A percentile compares a stretch with the other conserved stretches of the same genome.
Evolutionary conservation across 2,888 invertebrate species (phyloP).

Genomic region (Osmoderma eremita): DNA sequence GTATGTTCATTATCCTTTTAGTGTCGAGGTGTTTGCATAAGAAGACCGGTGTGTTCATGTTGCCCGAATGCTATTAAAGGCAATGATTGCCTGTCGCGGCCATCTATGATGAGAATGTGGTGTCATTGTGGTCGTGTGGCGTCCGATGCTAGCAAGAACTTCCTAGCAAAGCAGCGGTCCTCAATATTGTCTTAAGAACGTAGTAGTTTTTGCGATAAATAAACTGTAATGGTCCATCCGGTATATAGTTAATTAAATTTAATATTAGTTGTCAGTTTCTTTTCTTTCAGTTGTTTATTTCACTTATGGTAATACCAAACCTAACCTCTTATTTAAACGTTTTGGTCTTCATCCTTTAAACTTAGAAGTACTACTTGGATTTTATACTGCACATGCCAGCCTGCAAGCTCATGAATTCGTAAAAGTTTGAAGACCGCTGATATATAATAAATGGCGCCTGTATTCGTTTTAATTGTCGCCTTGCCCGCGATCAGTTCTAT

Average conservation of each 20-base stretch:
- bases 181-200: constrained; percentile 4
- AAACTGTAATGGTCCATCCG: no score
- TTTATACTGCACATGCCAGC: no score
- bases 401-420: no score
- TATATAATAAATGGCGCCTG: constrained; percentile 1
- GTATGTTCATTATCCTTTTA: constrained; percentile 49
- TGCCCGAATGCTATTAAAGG: constrained; percentile 52
- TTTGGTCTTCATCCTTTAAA: no score
- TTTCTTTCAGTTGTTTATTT: no score
- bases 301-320: no score
- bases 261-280: no score
- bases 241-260: no score
- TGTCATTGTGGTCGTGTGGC: constrained; percentile 55
- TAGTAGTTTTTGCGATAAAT: no score
- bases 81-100: constrained; percentile 51
- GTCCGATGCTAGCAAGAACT: constrained; percentile 35
- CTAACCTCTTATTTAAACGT: no score
- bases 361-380: no score
- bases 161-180: constrained; percentile 14
- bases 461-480: constrained; percentile 55
- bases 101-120: constrained; percentile 54
- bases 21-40: constrained; percentile 50
- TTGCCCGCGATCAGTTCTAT: constrained; percentile 44
- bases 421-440: constrained; percentile 10
- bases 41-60: constrained; percentile 42